These are phyloP conservation scores for Yoshiicerus persimilis DNA, from an alignment of 1,140 invertebrate species.

Conservation along the genomic window DNA sequence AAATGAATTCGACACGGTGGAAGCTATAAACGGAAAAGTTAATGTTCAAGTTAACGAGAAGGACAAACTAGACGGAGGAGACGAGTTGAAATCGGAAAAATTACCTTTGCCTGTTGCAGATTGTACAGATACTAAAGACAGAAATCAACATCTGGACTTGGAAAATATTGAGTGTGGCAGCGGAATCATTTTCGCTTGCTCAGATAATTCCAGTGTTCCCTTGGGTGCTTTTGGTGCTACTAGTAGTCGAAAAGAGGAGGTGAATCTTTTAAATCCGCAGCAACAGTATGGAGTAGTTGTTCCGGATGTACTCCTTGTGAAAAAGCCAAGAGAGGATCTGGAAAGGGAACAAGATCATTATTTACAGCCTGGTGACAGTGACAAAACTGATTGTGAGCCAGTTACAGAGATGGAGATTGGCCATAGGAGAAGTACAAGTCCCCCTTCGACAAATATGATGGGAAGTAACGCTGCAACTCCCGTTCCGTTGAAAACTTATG, in stretches of 20 bases:
- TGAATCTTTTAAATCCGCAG: background rate
- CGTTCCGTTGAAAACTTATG: slow-evolving; percentile 40
- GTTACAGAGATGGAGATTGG: slow-evolving; percentile 24
- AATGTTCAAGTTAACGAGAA: background rate
- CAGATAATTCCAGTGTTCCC: slow-evolving; percentile 32
- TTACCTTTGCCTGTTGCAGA: background rate
- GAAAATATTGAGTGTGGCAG: slow-evolving; percentile 16
- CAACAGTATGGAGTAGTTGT: background rate
- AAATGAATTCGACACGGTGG: background rate
- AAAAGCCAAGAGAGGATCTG: background rate
- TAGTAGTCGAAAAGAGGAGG: background rate
- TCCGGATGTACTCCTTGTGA: background rate
- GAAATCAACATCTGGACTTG: slow-evolving; percentile 15
- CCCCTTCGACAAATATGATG: background rate
- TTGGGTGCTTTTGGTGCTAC: slow-evolving; percentile 19
- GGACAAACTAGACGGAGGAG: background rate
- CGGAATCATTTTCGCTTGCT: background rate
- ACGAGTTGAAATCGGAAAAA: slow-evolving; percentile 27
- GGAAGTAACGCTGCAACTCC: background rate
- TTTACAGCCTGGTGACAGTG: background rate
- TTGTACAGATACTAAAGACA: background rate
- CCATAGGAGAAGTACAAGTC: background rate
- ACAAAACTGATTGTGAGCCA: slow-evolving; percentile 1
- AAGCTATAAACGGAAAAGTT: background rate
- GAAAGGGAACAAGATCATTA: background rate